Percentiles rank a stretch among this genome's conserved stretches.
Conservation (phyloP, 2,797 vertebrate species). For the Hoplostethus mediterraneus region DNA sequence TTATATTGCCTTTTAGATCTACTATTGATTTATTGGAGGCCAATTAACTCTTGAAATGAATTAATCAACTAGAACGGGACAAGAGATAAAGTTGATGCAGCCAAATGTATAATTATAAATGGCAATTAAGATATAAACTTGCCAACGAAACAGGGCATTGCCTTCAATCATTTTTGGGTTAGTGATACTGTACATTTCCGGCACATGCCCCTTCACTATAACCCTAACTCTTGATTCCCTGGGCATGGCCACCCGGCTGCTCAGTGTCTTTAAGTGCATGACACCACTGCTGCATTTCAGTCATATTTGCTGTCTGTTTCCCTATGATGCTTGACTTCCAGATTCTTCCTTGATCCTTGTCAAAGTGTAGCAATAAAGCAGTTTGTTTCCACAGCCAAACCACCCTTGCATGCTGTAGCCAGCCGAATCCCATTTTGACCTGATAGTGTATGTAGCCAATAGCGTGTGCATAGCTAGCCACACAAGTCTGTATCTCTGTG, state of each 20-base stretch:
- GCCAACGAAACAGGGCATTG: slow-evolving; percentile 57
- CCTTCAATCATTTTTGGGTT: slow-evolving; percentile 51
- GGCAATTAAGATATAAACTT: slow-evolving; percentile 49
- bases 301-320: slow-evolving; percentile 68
- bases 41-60: slow-evolving; percentile 23
- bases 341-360: slow-evolving; percentile 77
- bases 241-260: slow-evolving; percentile 22
- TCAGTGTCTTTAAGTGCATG: slow-evolving; percentile 72
- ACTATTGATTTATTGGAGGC: slow-evolving; percentile 43
- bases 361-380: slow-evolving; percentile 83
- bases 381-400: slow-evolving; percentile 62
- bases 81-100: slow-evolving; percentile 40
- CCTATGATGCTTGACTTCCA: slow-evolving; percentile 80
- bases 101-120: slow-evolving; percentile 61
- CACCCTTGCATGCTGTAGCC: slow-evolving; percentile 77
- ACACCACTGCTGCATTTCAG: slow-evolving; percentile 71
- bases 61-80: slow-evolving; percentile 21
- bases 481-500: slow-evolving; percentile 69
- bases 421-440: slow-evolving; percentile 68
- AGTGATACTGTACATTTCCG: slow-evolving; percentile 16
- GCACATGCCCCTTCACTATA: slow-evolving; percentile 34
- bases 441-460: slow-evolving; percentile 76
- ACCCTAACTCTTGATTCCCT: slow-evolving; percentile 46
- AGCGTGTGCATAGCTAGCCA: slow-evolving; percentile 70
- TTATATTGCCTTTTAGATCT: slow-evolving; percentile 61